Conservation (phyloP, 2,113 vertebrate genomes). For the Syngnathoides biaculeatus region DNA sequence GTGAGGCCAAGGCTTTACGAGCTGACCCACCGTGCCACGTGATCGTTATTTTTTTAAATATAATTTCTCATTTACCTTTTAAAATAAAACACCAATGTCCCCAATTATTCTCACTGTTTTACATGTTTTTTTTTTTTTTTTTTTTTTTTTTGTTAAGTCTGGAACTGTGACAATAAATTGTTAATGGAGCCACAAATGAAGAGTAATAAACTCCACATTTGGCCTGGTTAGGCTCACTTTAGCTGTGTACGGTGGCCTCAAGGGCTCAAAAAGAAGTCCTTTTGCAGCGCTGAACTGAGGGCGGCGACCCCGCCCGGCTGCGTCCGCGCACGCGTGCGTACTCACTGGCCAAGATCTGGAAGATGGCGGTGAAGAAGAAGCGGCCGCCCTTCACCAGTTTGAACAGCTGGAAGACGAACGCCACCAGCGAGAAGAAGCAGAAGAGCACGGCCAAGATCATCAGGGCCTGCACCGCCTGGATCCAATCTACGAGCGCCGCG, state of each 20-base stretch:
- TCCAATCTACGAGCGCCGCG: constrained; percentile 79
- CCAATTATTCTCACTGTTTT: too few species aligned
- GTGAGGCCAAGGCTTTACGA: too few species aligned
- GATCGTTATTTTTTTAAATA: too few species aligned
- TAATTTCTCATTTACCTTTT: too few species aligned
- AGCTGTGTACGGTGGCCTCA: not conserved
- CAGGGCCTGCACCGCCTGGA: constrained; percentile 94
- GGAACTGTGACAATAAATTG: too few species aligned
- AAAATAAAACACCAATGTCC: too few species aligned
- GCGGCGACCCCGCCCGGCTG: not conserved
- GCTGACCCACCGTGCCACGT: too few species aligned
- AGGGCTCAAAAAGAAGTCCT: not conserved
- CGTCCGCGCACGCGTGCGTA: constrained; percentile 8
- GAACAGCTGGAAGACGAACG: constrained; percentile 95
- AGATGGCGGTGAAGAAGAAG: constrained; percentile 90
- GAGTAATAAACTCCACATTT: too few species aligned
- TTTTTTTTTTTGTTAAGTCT: too few species aligned
- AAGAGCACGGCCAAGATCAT: constrained; percentile 96
- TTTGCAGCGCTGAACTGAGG: not conserved
- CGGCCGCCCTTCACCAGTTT: constrained; percentile 90
- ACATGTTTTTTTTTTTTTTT: too few species aligned
- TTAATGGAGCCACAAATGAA: too few species aligned
- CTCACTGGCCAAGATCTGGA: constrained; percentile 95
- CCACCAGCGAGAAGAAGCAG: constrained; percentile 87
- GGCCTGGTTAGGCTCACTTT: not conserved